These are phyloP conservation scores for silkworm (Bombyx mori) DNA, from an alignment of 1,140 invertebrate species.

Conservation along the genomic window ASM3026992v2 NC_085119.1:11238001-11238500, in stretches of 20 bases:
- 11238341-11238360: constrained; percentile 3
- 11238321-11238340: neutral
- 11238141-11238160: constrained; percentile 52
- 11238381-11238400: constrained; percentile 4
- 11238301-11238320: neutral
- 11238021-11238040: constrained; percentile 31
- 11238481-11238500: too few species aligned
- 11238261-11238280: too few species aligned
- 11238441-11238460: too few species aligned
- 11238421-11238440: neutral
- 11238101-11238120: constrained; percentile 51
- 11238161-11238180: constrained; percentile 49
- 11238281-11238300: too few species aligned
- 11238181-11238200: constrained; percentile 45
- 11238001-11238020: constrained; percentile 32
- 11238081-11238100: constrained; percentile 51
- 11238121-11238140: constrained; percentile 39
- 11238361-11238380: constrained; percentile 7
- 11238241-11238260: too few species aligned
- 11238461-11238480: too few species aligned
- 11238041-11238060: constrained; percentile 55
- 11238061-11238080: constrained; percentile 51
- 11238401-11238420: constrained; percentile 4
- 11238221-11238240: constrained; percentile 14
- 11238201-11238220: constrained; percentile 40